phyloP scores from a whole-genome alignment of 2,113 vertebrate genomes.

The Pelvicachromis taeniatus region DNA sequence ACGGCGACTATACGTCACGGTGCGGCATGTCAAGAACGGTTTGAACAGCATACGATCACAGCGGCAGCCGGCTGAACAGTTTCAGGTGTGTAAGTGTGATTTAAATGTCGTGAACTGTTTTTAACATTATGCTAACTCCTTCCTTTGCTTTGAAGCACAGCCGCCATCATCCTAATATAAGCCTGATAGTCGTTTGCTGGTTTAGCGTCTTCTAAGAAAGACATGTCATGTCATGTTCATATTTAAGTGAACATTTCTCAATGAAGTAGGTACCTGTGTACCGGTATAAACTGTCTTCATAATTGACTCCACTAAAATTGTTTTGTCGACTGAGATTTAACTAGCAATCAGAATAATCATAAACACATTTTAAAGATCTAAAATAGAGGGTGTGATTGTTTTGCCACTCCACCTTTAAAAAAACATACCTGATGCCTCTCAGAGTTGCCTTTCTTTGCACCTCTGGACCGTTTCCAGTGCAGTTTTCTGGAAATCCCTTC shows the following conservation, averaged over 20 bases:
- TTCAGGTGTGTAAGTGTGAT: background rate
- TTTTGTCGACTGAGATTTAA: background rate
- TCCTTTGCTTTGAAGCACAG: background rate
- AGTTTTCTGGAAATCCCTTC: background rate
- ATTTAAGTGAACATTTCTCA: background rate
- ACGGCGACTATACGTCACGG: background rate
- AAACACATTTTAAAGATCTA: background rate
- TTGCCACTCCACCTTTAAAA: background rate
- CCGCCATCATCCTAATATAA: no score
- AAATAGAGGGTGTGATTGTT: background rate
- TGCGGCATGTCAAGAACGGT: background rate
- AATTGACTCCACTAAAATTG: background rate
- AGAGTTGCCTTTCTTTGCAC: background rate
- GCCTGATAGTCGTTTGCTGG: no score
- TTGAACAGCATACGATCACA: background rate
- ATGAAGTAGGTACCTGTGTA: background rate
- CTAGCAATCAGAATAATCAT: background rate
- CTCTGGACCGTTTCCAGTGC: accelerated
- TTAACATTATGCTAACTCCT: background rate
- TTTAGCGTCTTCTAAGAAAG: background rate
- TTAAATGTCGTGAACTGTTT: background rate
- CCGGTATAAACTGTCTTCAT: background rate
- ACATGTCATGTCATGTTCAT: background rate
- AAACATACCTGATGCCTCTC: background rate
- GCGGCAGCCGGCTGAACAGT: background rate